Base-by-base conservation (phyloP, 2,888 invertebrate genomes). In the Chouioia cunea region DNA sequence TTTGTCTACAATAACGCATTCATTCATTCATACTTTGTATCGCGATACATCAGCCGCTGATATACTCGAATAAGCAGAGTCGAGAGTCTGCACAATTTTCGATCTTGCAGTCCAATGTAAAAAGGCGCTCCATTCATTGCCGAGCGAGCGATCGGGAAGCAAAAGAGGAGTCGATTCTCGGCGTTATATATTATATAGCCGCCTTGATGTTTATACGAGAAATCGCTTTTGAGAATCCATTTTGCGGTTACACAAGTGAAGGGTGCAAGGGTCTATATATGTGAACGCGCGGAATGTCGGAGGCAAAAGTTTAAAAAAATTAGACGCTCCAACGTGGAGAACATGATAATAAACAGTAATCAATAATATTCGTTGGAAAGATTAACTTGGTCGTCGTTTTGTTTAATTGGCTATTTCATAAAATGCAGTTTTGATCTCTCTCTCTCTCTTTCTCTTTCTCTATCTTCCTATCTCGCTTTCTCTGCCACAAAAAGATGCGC, bases 221-320 rank as follows among this genome's bases (percentile, higher is more conserved):
- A 60, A 67, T 54, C 53, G 79, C 72, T 79, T 78, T 79, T 77
- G 74, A 76, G 82, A 81, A 82, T 74, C 20, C 59, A 18, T 52
- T 46, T 54, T 65, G 56, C 60, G 65, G 27, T 27, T 27, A 27
- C 4, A 27, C 27, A 27, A 27, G 27, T 47, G 65, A 48, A 58
- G 70, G 62, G 57, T 44, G 56, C 62, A 47, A 12, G 44, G 52
- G 50, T 50, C 1, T 36, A 27, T 27, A 27, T 27, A 27, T 27
- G 27, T 27, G 20, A 36, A 27, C 16, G 22, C 22, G 4, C 47
- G 12, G 67, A 67, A 65, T 65, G 46, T 54, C 50, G 62, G 65
- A 44, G 67, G 65, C 66, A 73, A 60, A 75, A 82, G 83, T 83
- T 83, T 81, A 83, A 83, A 83, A 82, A 82, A 81, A 83, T 83